Base-by-base conservation (phyloP, 1,140 invertebrate genomes). In the Cydia fagiglandana region DNA sequence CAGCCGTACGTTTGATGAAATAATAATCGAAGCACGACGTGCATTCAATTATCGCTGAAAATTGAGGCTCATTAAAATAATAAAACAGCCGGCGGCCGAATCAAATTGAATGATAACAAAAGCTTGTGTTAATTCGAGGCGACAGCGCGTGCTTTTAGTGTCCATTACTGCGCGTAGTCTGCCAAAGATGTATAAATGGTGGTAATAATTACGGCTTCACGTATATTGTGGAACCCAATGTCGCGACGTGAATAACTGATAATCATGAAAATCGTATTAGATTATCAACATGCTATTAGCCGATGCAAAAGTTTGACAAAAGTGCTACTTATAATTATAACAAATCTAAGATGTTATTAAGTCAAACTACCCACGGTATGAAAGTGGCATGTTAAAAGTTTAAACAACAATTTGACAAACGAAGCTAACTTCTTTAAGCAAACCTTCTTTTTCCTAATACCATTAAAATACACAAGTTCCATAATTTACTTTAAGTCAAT, bases 51-150 rank as follows among this genome's bases (percentile, higher is more conserved):
- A 91, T 90, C 86, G 86, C 86, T 88, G 86, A 88, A 92, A 92
- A 92, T 92, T 88, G 89, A 89, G 81, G 88, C 89, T 92, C 89
- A 91, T 92, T 91, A 91, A 91, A 92, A 92, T 92, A 92, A 90
- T 92, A 92, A 91, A 92, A 90, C 87, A 91, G 86, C 89, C 88
- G 79, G 84, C 86, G 91, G 91, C 89, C 79, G 84, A 90, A 86
- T 88, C 91, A 91, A 92, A 92, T 92, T 91, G 89, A 92, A 92
- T 90, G 89, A 92, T 89, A 92, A 92, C 91, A 92, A 90, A 89
- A 90, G 89, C 88, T 85, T 84, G 87, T 86, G 83, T 87, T 89
- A 90, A 90, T 86, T 88, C 85, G 88, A 86, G 77, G 82, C 85
- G 88, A 88, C 86, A 87, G 82, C 45, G 64, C 64, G 75, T 66